Conservation (phyloP, 30 jellyfish, hydroid and myxozoan species). For the Aurelia aurita complex sp. Pacific region DNA sequence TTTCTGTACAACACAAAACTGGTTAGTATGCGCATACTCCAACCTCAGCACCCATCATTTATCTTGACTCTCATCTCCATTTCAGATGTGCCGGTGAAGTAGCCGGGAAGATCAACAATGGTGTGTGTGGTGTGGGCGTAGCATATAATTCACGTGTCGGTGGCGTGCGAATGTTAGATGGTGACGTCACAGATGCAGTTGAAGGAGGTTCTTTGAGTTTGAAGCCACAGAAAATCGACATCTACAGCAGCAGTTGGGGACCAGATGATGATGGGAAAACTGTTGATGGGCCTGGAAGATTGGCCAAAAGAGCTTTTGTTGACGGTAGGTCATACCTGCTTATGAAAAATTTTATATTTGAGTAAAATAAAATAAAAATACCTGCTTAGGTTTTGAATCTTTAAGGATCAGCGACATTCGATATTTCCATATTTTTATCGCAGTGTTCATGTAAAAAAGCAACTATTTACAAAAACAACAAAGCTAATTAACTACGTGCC, state of each 20-base stretch:
- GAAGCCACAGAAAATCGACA: slow-evolving; percentile 81
- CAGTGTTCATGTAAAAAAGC: too few species aligned
- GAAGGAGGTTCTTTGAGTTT: slow-evolving; percentile 90
- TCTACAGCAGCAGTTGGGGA: slow-evolving; percentile 99
- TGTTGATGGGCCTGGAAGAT: slow-evolving; percentile 93
- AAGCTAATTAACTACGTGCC: too few species aligned
- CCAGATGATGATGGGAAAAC: slow-evolving; percentile 98
- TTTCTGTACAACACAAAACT: too few species aligned
- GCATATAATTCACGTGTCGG: slow-evolving; percentile 89
- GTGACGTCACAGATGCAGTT: slow-evolving; percentile 98
- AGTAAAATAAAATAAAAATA: neutral
- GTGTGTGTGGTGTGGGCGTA: slow-evolving; percentile 90
- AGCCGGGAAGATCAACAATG: slow-evolving; percentile 83
- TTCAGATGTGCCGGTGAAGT: slow-evolving; percentile 97
- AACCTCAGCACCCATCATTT: too few species aligned
- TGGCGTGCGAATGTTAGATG: slow-evolving; percentile 96
- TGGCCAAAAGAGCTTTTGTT: slow-evolving; percentile 73
- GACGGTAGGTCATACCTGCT: slow-evolving; percentile 46
- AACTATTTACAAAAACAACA: too few species aligned
- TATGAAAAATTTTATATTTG: neutral
- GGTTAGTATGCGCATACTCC: too few species aligned
- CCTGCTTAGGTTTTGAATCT: neutral
- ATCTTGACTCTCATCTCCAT: neutral
- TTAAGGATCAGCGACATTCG: too few species aligned
- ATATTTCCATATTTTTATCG: too few species aligned